These are phyloP conservation scores for Bombus confusus DNA, from an alignment of 1,140 invertebrate genomes.

Conservation along the genomic window DNA sequence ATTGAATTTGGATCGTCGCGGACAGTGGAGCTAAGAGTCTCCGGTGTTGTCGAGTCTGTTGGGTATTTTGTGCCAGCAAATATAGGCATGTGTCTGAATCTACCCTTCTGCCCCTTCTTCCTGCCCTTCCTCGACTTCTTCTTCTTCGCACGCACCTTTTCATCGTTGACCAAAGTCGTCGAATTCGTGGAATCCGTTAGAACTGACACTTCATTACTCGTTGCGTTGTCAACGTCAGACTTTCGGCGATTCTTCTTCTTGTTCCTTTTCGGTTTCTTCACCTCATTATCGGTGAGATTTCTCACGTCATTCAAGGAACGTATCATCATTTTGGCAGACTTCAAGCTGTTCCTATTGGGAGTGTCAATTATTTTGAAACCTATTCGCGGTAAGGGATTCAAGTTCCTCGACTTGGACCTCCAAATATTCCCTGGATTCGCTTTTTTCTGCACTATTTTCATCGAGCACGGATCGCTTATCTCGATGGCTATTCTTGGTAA, in stretches of 20 bases:
- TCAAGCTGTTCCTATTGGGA: too few relatives aligned
- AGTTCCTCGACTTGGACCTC: neutral
- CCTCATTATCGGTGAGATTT: neutral
- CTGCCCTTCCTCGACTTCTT: neutral
- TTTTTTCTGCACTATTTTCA: neutral
- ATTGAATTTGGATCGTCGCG: neutral
- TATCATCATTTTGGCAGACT: neutral
- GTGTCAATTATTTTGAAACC: too few relatives aligned
- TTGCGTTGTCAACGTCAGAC: neutral
- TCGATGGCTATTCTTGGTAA: too few relatives aligned
- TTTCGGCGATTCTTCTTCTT: neutral
- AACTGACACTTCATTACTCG: neutral
- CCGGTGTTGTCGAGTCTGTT: neutral
- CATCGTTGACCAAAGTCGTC: too few relatives aligned
- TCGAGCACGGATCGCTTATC: too few relatives aligned
- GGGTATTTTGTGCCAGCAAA: neutral
- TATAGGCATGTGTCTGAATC: neutral
- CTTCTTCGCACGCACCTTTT: too few relatives aligned
- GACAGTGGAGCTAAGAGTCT: neutral
- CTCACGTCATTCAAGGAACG: too few relatives aligned
- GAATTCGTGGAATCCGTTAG: neutral
- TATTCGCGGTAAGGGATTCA: too few relatives aligned
- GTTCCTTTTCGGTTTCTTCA: neutral
- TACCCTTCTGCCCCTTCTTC: neutral
- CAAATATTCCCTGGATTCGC: neutral